A percentile compares a stretch with the other conserved stretches of the same genome.
Evolutionary conservation across 1,140 invertebrate species (phyloP).

Genomic region (Diachasma alloeum): DNA sequence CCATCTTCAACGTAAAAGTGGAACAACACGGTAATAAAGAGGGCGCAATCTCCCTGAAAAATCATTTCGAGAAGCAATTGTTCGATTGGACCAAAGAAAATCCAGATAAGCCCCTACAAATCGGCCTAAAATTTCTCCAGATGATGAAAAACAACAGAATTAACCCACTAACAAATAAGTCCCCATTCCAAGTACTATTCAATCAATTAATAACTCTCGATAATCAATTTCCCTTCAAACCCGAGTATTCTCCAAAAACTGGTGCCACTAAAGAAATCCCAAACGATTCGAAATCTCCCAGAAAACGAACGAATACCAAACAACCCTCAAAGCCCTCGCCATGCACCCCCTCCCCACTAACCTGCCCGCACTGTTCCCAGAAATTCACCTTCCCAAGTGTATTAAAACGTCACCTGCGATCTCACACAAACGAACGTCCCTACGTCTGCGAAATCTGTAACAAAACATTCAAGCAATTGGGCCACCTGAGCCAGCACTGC

Average conservation of each 20-base stretch:
- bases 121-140: constrained; percentile 47
- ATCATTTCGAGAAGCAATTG: constrained; percentile 26
- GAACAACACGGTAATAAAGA: constrained; percentile 24
- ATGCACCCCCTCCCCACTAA: constrained; percentile 9
- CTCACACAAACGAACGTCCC: constrained; percentile 75
- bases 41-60: constrained; percentile 38
- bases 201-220: not conserved
- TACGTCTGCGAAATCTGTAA: constrained; percentile 69
- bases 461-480: constrained; percentile 66
- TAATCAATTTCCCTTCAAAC: not conserved
- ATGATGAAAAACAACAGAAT: constrained; percentile 45
- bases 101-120: constrained; percentile 40
- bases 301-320: not conserved
- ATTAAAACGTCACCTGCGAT: constrained; percentile 77
- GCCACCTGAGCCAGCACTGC: constrained; percentile 66
- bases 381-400: constrained; percentile 53
- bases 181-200: constrained; percentile 46
- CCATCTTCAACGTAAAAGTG: constrained; percentile 41
- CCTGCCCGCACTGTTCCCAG: constrained; percentile 47
- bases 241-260: not conserved
- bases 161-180: constrained; percentile 32
- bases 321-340: not conserved
- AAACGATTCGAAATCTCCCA: constrained; percentile 22
- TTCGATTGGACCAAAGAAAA: constrained; percentile 40
- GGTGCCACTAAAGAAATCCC: not conserved